phyloP scores from a whole-genome alignment of 2,113 vertebrate species.

The Tragelaphus buxtoni region DNA sequence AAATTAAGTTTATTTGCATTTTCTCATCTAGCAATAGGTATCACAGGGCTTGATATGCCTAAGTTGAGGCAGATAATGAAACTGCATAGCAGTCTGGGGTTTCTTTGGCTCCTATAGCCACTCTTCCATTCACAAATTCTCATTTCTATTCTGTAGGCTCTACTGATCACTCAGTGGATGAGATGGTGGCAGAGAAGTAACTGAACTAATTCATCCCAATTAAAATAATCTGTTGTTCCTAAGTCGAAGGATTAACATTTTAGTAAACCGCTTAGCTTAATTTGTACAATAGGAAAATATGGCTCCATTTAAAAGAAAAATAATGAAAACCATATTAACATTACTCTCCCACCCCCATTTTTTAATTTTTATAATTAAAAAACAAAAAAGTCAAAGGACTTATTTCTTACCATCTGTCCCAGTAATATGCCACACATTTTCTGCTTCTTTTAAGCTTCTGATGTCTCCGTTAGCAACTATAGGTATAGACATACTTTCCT shows the following conservation, averaged over 20 bases:
- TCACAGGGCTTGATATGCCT: background rate
- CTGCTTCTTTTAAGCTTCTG: conserved; percentile 90
- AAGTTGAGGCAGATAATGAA: background rate
- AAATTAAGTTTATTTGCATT: conserved; percentile 2
- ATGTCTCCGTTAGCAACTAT: conserved; percentile 95
- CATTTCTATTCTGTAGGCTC: conserved; percentile 1
- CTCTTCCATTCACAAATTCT: background rate
- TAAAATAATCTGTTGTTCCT: conserved; percentile 3
- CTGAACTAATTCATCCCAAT: background rate
- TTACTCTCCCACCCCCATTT: background rate
- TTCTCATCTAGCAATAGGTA: background rate
- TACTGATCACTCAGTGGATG: background rate
- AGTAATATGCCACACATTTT: conserved; percentile 86
- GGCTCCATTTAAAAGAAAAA: conserved; percentile 14
- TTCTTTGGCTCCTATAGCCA: background rate
- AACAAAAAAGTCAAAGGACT: background rate
- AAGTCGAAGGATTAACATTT: conserved; percentile 8
- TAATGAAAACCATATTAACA: conserved; percentile 40
- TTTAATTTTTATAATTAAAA: conserved; percentile 36
- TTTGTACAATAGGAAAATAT: conserved; percentile 22
- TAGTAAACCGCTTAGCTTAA: conserved; percentile 35
- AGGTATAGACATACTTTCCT: conserved; percentile 91
- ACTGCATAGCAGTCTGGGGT: background rate
- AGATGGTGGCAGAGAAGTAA: background rate
- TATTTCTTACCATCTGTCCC: conserved; percentile 90